These are phyloP conservation scores for Climacteris rufus DNA, from an alignment of 2,113 vertebrate species.

Conservation along the genomic window DNA sequence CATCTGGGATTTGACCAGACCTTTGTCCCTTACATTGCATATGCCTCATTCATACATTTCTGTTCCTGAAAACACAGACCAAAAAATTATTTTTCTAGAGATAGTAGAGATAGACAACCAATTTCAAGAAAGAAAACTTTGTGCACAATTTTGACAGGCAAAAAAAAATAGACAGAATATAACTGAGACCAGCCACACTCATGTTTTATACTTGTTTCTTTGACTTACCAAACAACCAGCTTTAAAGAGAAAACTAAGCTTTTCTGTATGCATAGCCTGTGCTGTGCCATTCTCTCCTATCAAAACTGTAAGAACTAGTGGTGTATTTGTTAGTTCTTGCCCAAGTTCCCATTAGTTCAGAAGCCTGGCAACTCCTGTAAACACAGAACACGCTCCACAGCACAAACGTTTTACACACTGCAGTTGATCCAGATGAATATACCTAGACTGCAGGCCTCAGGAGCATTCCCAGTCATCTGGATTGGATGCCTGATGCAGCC, in stretches of 20 bases:
- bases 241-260: neutral
- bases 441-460: neutral
- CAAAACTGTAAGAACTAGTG: neutral
- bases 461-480: neutral
- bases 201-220: neutral
- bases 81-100: neutral
- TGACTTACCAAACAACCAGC: neutral
- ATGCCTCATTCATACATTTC: neutral
- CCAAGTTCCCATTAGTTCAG: neutral
- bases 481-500: neutral
- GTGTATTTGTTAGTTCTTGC: neutral
- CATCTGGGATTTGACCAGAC: neutral
- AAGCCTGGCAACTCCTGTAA: neutral
- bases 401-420: neutral
- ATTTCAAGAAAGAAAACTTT: neutral
- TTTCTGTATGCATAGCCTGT: neutral
- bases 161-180: neutral
- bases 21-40: neutral
- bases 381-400: neutral
- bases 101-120: neutral
- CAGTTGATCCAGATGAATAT: neutral
- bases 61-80: neutral
- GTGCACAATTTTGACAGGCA: neutral
- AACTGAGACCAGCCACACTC: neutral
- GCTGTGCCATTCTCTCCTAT: neutral